Evolutionary conservation across 2,888 invertebrate genomes (phyloP).

Genomic region (Thera britannica): DNA sequence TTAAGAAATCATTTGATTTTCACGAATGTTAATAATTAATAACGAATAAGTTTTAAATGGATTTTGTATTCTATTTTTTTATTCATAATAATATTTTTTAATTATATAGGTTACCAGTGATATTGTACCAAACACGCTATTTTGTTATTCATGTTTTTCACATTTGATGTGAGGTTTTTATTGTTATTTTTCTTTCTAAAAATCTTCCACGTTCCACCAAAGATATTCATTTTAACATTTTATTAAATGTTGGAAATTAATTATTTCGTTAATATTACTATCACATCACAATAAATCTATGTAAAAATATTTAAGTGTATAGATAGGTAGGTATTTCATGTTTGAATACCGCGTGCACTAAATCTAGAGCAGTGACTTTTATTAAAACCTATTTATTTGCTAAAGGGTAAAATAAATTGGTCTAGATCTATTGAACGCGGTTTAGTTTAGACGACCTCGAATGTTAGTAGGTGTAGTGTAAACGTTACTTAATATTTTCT

Average conservation of each 20-base stretch:
- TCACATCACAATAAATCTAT: not conserved
- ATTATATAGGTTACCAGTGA: constrained; percentile 33
- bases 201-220: constrained; percentile 1
- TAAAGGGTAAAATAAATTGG: not conserved
- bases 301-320: not conserved
- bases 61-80: not conserved
- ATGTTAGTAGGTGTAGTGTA: constrained; percentile 24
- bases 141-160: constrained; percentile 38
- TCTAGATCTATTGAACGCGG: not conserved
- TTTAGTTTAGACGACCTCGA: constrained; percentile 2
- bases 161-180: constrained; percentile 51
- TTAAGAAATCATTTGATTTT: not conserved
- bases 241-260: not conserved
- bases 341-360: constrained; percentile 1
- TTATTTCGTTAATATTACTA: not conserved
- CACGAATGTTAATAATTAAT: not conserved
- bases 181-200: constrained; percentile 18
- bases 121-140: constrained; percentile 38
- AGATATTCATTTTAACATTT: not conserved
- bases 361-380: not conserved
- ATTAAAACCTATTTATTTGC: not conserved
- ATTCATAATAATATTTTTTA: not conserved
- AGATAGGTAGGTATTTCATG: constrained; percentile 12
- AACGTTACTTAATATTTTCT: constrained; percentile 20
- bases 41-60: too few species aligned